These are phyloP conservation scores for Cephus pygmeus DNA, from an alignment of 2,888 invertebrate genomes.

Conservation along the genomic window DNA sequence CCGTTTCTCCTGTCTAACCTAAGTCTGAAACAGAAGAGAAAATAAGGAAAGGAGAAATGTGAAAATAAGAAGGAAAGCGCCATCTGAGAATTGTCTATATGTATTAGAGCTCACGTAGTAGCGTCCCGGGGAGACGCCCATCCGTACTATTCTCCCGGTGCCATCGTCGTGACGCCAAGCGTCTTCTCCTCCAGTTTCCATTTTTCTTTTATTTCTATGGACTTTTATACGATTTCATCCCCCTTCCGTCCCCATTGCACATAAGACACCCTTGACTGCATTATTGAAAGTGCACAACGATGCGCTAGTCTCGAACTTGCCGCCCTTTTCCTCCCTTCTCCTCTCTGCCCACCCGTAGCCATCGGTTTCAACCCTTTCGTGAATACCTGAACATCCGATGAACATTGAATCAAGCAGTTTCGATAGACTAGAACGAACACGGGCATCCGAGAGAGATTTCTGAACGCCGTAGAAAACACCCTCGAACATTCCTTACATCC, in stretches of 20 bases:
- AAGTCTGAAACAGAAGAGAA: neutral
- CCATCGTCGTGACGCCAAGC: neutral
- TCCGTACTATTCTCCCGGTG: neutral
- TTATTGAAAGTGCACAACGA: neutral
- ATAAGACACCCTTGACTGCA: neutral
- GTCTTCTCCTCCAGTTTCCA: neutral
- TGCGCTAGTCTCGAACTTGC: neutral
- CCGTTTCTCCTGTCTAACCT: neutral
- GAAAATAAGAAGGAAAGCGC: neutral
- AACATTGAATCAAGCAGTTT: neutral
- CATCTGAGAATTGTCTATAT: neutral
- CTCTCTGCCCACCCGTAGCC: neutral
- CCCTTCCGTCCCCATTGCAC: neutral
- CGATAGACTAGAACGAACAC: neutral
- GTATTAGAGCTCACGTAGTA: neutral
- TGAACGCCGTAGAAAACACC: neutral
- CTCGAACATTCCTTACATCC: neutral
- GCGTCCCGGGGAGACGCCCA: neutral
- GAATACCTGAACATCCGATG: neutral
- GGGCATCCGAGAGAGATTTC: neutral
- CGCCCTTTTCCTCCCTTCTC: neutral
- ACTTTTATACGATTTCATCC: conserved; percentile 9
- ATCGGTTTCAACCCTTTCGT: neutral
- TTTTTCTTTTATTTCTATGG: neutral
- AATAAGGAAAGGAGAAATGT: neutral